phyloP scores from a whole-genome alignment of 1,140 invertebrate species.

The Drosophila burlai region DNA sequence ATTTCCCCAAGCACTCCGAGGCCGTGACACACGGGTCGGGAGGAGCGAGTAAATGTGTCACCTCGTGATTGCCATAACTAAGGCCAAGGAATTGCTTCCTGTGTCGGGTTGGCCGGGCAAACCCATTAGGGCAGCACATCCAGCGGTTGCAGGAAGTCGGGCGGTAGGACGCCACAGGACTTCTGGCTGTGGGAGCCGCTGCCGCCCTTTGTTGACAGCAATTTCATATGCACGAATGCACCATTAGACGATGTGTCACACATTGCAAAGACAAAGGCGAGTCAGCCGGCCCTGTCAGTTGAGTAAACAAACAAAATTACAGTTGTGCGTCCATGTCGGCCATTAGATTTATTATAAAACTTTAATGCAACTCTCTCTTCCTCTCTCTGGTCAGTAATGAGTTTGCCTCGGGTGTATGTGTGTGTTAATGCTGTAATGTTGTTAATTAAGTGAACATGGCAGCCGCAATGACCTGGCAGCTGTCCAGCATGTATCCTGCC shows the following conservation, averaged over 20 bases:
- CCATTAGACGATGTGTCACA: slow-evolving; percentile 52
- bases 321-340: slow-evolving; percentile 59
- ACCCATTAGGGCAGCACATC: slow-evolving; percentile 76
- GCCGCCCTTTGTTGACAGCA: slow-evolving; percentile 62
- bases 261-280: slow-evolving; percentile 55
- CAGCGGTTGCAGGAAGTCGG: slow-evolving; percentile 53
- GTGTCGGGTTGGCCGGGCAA: slow-evolving; percentile 53
- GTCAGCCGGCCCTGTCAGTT: slow-evolving; percentile 10
- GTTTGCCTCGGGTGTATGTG: slow-evolving; percentile 4
- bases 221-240: slow-evolving; percentile 80
- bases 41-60: slow-evolving; percentile 38
- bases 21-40: slow-evolving; percentile 12
- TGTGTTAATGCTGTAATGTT: slow-evolving; percentile 66
- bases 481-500: slow-evolving; percentile 38
- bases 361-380: slow-evolving; percentile 37
- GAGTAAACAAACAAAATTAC: slow-evolving; percentile 59
- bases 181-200: slow-evolving; percentile 19
- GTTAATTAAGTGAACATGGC: slow-evolving; percentile 69
- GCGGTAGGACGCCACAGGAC: slow-evolving; percentile 5
- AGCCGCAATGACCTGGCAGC: slow-evolving; percentile 43
- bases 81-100: slow-evolving; percentile 31
- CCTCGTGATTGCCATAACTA: slow-evolving; percentile 55
- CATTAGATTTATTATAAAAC: slow-evolving; percentile 61
- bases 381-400: background rate
- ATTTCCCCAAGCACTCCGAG: slow-evolving; percentile 75